These are phyloP conservation scores for Poeciliopsis turrubarensis DNA, from an alignment of 2,113 vertebrate genomes.

Conservation along the genomic window DNA sequence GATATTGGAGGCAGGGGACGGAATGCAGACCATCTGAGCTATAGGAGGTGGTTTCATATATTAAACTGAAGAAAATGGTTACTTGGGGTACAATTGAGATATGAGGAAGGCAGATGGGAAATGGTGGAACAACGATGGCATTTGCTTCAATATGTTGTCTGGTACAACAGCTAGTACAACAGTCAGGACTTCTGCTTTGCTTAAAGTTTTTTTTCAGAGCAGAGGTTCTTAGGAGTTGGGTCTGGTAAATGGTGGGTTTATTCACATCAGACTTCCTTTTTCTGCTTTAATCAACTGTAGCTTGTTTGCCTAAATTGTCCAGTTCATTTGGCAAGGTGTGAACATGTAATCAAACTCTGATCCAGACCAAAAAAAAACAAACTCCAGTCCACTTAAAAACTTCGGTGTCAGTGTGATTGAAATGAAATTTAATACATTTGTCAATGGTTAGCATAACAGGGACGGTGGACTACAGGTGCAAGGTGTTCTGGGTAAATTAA, in stretches of 20 bases:
- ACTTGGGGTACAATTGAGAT: slow-evolving; percentile 41
- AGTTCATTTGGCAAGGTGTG: too few species aligned
- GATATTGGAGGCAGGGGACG: slow-evolving; percentile 46
- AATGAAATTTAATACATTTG: too few species aligned
- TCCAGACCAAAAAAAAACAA: too few species aligned
- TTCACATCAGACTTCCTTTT: too few species aligned
- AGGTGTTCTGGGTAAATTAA: too few species aligned
- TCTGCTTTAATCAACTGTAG: too few species aligned
- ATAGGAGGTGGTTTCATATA: slow-evolving; percentile 35
- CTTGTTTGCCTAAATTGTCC: too few species aligned
- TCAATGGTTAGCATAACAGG: too few species aligned
- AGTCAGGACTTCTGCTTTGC: neutral
- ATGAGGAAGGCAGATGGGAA: slow-evolving; percentile 23
- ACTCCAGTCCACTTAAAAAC: too few species aligned
- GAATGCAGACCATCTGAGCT: slow-evolving; percentile 14
- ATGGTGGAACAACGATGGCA: slow-evolving; percentile 7
- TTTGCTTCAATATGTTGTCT: neutral
- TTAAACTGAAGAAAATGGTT: slow-evolving; percentile 45
- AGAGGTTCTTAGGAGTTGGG: neutral
- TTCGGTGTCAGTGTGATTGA: too few species aligned
- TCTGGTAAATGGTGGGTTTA: neutral
- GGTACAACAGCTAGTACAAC: neutral
- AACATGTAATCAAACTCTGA: too few species aligned
- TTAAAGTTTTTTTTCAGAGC: neutral
- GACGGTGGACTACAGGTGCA: too few species aligned